A percentile compares a stretch with the other conserved stretches of the same genome.
These are phyloP conservation scores for Drosophila silvestris DNA, from an alignment of 2,888 invertebrate species.

Conservation along the genomic window DNA sequence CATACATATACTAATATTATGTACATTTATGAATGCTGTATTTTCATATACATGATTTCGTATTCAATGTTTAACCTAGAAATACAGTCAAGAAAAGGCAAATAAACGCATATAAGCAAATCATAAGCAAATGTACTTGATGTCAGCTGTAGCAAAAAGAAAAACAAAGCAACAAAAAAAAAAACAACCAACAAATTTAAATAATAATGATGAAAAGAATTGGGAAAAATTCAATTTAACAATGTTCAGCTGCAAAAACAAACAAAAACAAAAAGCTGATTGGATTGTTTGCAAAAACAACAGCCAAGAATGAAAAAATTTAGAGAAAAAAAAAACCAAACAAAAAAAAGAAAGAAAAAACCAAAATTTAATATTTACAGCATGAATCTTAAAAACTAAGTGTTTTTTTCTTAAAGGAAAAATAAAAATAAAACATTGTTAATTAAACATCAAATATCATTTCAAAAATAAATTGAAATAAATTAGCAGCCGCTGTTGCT, in stretches of 20 bases:
- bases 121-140: constrained; percentile 74
- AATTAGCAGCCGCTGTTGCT: constrained; percentile 53
- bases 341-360: constrained; percentile 8
- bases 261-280: constrained; percentile 3
- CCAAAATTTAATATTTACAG: constrained; percentile 65
- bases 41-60: constrained; percentile 73
- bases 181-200: constrained; percentile 48
- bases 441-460: constrained; percentile 78
- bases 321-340: constrained; percentile 7
- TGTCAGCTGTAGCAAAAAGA: constrained; percentile 70
- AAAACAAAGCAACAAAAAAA: constrained; percentile 35
- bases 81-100: constrained; percentile 54
- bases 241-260: constrained; percentile 32
- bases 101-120: constrained; percentile 63
- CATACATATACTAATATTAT: constrained; percentile 41
- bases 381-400: constrained; percentile 76
- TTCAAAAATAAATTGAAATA: constrained; percentile 72
- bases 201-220: constrained; percentile 35
- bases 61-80: constrained; percentile 75
- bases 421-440: constrained; percentile 74
- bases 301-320: constrained; percentile 9
- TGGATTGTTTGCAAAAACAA: constrained; percentile 22
- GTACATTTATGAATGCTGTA: constrained; percentile 64
- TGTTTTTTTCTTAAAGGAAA: constrained; percentile 77
- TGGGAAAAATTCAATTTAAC: constrained; percentile 21